Conservation (phyloP, 2,113 vertebrate genomes). For the Cygnus buccinator region DNA sequence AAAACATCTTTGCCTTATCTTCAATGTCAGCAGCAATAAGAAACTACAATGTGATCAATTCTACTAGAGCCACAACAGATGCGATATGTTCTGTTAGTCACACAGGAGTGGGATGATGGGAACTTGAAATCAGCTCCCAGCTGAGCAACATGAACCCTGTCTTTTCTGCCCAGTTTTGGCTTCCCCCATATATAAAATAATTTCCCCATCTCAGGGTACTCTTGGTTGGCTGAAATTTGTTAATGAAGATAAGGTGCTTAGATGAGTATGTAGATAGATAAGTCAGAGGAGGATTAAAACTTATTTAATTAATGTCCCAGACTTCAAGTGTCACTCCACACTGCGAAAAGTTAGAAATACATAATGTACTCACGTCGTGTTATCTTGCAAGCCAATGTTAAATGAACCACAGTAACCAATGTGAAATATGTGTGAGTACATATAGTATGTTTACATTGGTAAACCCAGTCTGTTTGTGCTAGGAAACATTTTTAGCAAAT, state of each 20-base stretch:
- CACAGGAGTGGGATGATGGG: background rate
- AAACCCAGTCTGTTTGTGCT: conserved; percentile 54
- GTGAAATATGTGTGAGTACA: conserved; percentile 29
- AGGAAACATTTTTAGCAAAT: conserved; percentile 68
- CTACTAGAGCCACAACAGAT: background rate
- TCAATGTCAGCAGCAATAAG: background rate
- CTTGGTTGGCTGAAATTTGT: background rate
- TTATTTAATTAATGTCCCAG: background rate
- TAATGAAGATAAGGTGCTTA: background rate
- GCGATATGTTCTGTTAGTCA: rapidly evolving
- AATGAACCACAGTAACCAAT: conserved; percentile 14
- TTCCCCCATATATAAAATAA: background rate
- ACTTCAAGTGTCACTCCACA: background rate
- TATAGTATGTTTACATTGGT: conserved; percentile 36
- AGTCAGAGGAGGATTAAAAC: background rate
- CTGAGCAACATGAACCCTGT: background rate
- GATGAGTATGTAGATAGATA: background rate
- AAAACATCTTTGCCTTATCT: background rate
- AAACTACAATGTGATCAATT: background rate
- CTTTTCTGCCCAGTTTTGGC: background rate
- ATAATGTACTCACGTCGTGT: background rate
- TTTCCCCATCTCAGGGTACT: background rate
- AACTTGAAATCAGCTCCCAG: background rate
- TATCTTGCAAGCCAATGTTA: conserved; percentile 30
- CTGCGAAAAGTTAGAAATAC: background rate